phyloP scores from a whole-genome alignment of 2,797 vertebrate genomes.

The Sebastes steindachneri region DNA sequence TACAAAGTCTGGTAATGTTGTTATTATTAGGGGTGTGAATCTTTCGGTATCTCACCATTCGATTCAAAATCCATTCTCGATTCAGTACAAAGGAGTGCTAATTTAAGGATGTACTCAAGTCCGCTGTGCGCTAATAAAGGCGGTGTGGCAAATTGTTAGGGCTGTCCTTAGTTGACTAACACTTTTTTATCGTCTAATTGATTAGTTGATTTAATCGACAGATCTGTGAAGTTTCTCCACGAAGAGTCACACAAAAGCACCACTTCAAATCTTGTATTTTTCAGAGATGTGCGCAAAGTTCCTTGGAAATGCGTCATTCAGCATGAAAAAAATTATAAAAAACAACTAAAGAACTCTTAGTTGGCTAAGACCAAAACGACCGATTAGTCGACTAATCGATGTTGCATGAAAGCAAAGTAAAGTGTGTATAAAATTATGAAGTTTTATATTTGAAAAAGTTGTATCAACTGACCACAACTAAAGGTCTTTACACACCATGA shows the following conservation, averaged over 20 bases:
- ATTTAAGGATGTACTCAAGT: not conserved
- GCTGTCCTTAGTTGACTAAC: not conserved
- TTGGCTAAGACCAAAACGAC: too few relatives aligned
- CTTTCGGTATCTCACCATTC: not conserved
- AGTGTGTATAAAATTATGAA: too few relatives aligned
- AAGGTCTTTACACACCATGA: too few relatives aligned
- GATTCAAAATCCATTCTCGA: not conserved
- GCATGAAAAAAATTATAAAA: not conserved
- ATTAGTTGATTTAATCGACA: not conserved
- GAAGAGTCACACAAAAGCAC: not conserved
- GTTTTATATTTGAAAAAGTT: too few relatives aligned
- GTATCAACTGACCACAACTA: too few relatives aligned
- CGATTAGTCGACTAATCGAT: too few relatives aligned
- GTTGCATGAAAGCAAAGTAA: too few relatives aligned
- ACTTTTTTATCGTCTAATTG: not conserved
- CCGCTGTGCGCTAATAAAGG: not conserved
- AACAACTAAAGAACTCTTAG: too few relatives aligned
- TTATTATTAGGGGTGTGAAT: not conserved
- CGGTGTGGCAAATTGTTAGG: not conserved
- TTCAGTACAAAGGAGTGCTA: not conserved
- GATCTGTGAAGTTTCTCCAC: not conserved
- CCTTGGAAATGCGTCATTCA: not conserved
- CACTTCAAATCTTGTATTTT: not conserved
- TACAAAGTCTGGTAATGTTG: slow-evolving; percentile 19
- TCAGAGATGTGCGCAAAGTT: not conserved